Base-by-base conservation (phyloP, 2,888 invertebrate genomes). In the Keiferia lycopersicella region DNA sequence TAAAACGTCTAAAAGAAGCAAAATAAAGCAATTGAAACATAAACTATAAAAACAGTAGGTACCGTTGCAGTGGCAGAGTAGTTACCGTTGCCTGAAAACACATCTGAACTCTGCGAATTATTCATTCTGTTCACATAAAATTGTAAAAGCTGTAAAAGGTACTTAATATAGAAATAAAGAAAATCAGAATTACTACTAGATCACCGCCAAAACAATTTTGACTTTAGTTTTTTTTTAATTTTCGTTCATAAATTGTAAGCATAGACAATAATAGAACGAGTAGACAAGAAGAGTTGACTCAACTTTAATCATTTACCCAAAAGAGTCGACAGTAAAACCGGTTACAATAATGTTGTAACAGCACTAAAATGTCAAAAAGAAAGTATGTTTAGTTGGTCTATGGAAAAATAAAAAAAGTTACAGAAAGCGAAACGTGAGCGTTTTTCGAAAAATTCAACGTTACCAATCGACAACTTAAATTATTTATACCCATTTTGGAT, bases 71-170 rank as follows among this genome's bases (percentile, higher is more conserved):
- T 51, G 59, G 58, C 60, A 60, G 68, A 72, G 61, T 70, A 67
- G 60, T 75, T 74, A 14, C 71, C 71, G 38, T 70, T 76, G 65
- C 80, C 78, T 0, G 80, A 79, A 62, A 84, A 79, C 61, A 81
- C 74, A 63, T 84, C 82, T 0, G 84, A 86, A 68, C 79, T 84
- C 64, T 83, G 83, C 14, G 87, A 87, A 68, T 84, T 73, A 66
- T 87, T 78, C 87, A 87, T 87, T 22, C 56, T 57, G 8, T 11
- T 39, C 39, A 39, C 12, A 39, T 1, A 39, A 11, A 39, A 1
- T 39, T 41, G n/a, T 14, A 41, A 41, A 41, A 12, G 41, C 41
- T 41, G n/a, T 14, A 41, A 41, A 41, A 6, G 26, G 34, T 1
- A 34, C 7, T 34, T 4, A 6, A 26, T 34, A 10, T 34, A 34